These are phyloP conservation scores for Syritta pipiens DNA, from an alignment of 2,888 invertebrate genomes.

Conservation along the genomic window DNA sequence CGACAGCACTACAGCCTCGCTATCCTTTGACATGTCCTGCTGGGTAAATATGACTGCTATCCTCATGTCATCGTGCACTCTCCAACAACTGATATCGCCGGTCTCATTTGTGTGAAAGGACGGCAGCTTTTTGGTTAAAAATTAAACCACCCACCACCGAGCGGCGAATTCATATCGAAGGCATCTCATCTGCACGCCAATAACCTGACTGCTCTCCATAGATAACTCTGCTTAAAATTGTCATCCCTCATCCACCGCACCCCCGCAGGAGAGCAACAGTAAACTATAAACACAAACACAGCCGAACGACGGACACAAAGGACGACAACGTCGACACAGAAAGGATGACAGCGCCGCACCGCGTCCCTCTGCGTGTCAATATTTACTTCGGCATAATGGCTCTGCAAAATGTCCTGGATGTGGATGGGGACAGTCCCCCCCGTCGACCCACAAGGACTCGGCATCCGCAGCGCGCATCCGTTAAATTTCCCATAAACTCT, in stretches of 20 bases:
- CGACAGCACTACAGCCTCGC: no score
- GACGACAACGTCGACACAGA: conserved; percentile 20
- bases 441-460: no score
- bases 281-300: conserved; percentile 54
- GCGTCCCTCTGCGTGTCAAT: conserved; percentile 41
- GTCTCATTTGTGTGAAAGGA: no score
- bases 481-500: conserved; percentile 52
- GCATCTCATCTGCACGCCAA: not conserved
- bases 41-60: no score
- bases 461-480: no score
- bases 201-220: not conserved
- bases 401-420: conserved; percentile 18
- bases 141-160: no score
- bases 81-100: no score
- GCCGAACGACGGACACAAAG: conserved; percentile 9
- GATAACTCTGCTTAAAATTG: conserved; percentile 35
- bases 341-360: conserved; percentile 1
- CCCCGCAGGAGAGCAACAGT: conserved; percentile 34
- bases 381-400: conserved; percentile 53
- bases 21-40: no score
- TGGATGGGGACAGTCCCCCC: no score
- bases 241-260: conserved; percentile 15
- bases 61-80: no score
- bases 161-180: not conserved
- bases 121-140: no score